Evolutionary conservation across 2,797 vertebrate genomes (phyloP), one percentile per base, ranked within the genome.

Genomic region (Coregonus ussuriensis): DNA sequence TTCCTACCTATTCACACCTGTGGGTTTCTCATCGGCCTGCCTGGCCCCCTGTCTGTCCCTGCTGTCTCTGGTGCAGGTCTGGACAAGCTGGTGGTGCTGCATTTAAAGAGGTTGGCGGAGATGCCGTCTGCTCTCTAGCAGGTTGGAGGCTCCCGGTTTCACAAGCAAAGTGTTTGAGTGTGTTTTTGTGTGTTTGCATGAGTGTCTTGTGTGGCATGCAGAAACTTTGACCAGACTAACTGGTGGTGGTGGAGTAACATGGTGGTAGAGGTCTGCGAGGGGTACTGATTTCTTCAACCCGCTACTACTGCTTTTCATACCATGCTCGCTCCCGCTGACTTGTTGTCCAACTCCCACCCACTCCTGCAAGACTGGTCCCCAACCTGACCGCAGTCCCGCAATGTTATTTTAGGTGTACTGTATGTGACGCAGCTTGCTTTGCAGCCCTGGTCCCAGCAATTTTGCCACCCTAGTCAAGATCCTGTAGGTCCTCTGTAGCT

Each of bases 41-140:
- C 70, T 15, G 21, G n/a, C 70, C 51, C 68, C 66, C 41, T 47
- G 14, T 33, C 87, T 81, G 83, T 84, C 90, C 82, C 85, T 92
- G 76, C 93, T 80, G 90, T 93, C 89, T 95, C 85, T 94, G 93
- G 93, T 90, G 81, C 93, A 94, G 93, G 93, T 94, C 87, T 93
- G 91, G 92, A 93, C 87, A 93, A 91, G 93, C 88, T 91, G 90
- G 85, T 85, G 87, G 88, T 91, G 91, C 85, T 78, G 77, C 81
- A 79, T 67, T 85, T 85, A 84, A 87, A 86, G 83, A 81, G 74
- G 90, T 85, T 84, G 87, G 88, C 90, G 89, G 86, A 79, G 84
- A 86, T 93, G 92, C 90, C 83, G 78, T 93, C 93, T 88, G 87
- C 91, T 93, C 91, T 94, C 75, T 95, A 89, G 90, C 90, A 94